Conservation (phyloP, 2,797 vertebrate species). For the Anas bahamensis region DNA sequence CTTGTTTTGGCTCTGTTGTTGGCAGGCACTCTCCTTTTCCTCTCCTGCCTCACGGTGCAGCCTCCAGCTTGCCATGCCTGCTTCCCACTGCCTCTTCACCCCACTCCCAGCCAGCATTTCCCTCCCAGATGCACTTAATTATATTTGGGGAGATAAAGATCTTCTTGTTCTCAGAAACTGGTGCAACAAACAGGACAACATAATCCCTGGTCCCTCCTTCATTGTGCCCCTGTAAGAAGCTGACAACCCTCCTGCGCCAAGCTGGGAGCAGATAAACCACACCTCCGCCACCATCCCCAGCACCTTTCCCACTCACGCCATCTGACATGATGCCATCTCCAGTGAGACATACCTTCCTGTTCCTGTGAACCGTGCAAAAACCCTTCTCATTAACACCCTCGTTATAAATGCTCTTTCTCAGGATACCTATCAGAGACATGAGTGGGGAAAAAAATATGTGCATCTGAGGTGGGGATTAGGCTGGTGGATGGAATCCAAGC, state of each 20-base stretch:
- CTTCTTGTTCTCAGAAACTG: background rate
- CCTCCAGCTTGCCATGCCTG: background rate
- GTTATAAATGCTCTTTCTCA: background rate
- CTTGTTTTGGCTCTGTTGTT: background rate
- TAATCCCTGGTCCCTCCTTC: background rate
- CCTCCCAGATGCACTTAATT: background rate
- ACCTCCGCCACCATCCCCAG: rapidly evolving
- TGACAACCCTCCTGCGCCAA: background rate
- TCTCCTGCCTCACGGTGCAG: background rate
- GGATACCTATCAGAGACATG: background rate
- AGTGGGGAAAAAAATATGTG: background rate
- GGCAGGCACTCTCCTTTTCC: background rate
- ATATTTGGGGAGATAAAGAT: background rate
- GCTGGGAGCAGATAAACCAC: background rate
- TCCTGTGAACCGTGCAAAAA: background rate
- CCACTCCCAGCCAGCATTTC: background rate
- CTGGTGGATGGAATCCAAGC: background rate
- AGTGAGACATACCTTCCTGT: background rate
- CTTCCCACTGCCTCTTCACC: background rate
- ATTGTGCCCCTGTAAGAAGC: background rate
- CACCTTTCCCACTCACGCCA: background rate
- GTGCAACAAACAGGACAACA: background rate
- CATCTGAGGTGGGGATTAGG: background rate
- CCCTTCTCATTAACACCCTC: background rate
- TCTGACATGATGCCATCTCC: background rate